phyloP scores from a whole-genome alignment of 2,113 vertebrate genomes.

The Cisticola juncidis region DNA sequence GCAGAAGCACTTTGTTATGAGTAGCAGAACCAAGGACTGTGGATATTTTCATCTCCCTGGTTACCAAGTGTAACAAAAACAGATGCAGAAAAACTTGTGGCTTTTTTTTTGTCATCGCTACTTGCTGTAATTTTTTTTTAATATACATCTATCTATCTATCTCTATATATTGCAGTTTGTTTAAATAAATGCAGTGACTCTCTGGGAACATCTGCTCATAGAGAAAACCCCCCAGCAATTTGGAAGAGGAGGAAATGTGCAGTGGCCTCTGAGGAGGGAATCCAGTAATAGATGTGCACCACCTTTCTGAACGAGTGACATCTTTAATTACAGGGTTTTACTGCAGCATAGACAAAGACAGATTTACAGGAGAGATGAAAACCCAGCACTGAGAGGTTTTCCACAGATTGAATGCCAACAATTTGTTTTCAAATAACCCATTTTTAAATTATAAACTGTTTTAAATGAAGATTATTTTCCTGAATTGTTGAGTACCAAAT shows the following conservation, averaged over 20 bases:
- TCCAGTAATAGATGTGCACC: not conserved
- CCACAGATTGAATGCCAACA: not conserved
- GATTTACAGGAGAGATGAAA: slow-evolving; percentile 2
- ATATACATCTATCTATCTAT: not conserved
- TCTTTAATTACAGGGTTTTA: not conserved
- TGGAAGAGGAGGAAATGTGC: not conserved
- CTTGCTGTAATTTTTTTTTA: not conserved
- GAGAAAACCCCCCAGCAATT: not conserved
- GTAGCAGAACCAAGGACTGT: slow-evolving; percentile 32
- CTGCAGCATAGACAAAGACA: not conserved
- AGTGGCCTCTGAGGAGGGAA: not conserved
- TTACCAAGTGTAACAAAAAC: slow-evolving; percentile 60
- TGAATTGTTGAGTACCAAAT: not conserved
- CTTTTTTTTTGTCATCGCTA: slow-evolving; percentile 14
- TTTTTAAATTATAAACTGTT: not conserved
- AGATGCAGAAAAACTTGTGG: slow-evolving; percentile 51
- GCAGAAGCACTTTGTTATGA: slow-evolving; percentile 63
- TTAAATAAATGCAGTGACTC: slow-evolving; percentile 37
- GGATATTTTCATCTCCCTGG: slow-evolving; percentile 59
- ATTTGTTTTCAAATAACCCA: not conserved
- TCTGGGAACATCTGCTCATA: not conserved
- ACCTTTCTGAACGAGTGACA: not conserved
- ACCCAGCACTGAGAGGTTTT: not conserved
- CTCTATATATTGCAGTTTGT: not conserved
- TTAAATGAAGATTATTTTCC: not conserved